A percentile compares a stretch with the other conserved stretches of the same genome.
Evolutionary conservation across 2,888 invertebrate genomes (phyloP).

Genomic region (Noctua janthe): DNA sequence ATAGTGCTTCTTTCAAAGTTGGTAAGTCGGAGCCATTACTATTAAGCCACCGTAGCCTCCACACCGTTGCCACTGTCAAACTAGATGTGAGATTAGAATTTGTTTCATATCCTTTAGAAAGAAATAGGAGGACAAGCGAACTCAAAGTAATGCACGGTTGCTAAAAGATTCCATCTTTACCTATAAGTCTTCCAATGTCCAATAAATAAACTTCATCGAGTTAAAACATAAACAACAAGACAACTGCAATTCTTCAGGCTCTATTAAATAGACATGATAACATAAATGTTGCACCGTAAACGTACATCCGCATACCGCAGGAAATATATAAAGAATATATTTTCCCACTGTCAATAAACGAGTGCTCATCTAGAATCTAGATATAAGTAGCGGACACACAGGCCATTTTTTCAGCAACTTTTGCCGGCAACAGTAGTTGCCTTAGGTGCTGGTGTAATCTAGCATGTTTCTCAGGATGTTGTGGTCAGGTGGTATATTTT

Average conservation of each 20-base stretch:
- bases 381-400: slow-evolving; percentile 12
- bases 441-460: not conserved
- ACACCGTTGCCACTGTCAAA: not conserved
- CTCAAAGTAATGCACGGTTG: not conserved
- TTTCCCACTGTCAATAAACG: slow-evolving; percentile 45
- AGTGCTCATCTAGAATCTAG: slow-evolving; percentile 42
- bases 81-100: not conserved
- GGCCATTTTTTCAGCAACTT: not conserved
- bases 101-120: not conserved
- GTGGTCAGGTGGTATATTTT: too few relatives aligned
- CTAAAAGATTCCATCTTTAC: not conserved
- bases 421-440: not conserved
- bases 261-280: slow-evolving; percentile 32
- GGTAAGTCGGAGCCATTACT: not conserved
- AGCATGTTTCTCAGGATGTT: not conserved
- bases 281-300: slow-evolving; percentile 35
- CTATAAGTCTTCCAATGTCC: not conserved
- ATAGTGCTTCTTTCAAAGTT: not conserved
- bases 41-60: not conserved
- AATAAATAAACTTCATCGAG: slow-evolving; percentile 18
- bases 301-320: slow-evolving; percentile 32
- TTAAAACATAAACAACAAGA: slow-evolving; percentile 15
- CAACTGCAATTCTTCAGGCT: slow-evolving; percentile 35
- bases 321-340: slow-evolving; percentile 37
- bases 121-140: not conserved